Conservation (phyloP, 2,797 vertebrate species). For the Pseudopleuronectes americanus region DNA sequence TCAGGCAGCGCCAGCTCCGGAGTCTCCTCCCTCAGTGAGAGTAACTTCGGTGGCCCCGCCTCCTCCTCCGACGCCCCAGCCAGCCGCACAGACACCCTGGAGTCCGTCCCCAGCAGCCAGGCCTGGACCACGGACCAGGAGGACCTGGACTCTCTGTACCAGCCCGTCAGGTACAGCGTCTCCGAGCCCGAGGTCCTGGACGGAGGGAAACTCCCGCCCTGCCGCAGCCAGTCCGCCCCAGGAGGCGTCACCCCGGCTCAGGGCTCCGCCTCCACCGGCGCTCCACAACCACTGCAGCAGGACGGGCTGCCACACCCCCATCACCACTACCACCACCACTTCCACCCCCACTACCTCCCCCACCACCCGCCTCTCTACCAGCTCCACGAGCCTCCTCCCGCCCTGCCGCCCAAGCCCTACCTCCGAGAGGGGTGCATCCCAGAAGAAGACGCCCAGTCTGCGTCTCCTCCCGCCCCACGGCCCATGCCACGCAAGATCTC, state of each 20-base stretch:
- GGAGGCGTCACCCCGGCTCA: constrained; percentile 84
- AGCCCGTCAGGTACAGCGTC: constrained; percentile 90
- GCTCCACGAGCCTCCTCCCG: constrained; percentile 84
- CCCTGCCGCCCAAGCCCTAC: constrained; percentile 89
- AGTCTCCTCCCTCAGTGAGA: constrained; percentile 92
- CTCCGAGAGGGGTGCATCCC: constrained; percentile 87
- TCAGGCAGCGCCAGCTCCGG: constrained; percentile 94
- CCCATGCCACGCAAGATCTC: constrained; percentile 88
- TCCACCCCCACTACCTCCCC: constrained; percentile 74
- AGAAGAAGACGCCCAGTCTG: constrained; percentile 81
- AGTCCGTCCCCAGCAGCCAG: constrained; percentile 87
- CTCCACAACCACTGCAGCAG: constrained; percentile 28
- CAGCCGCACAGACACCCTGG: constrained; percentile 89
- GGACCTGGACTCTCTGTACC: constrained; percentile 84
- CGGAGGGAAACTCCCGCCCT: constrained; percentile 84
- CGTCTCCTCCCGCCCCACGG: constrained; percentile 53
- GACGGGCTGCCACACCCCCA: constrained; percentile 32
- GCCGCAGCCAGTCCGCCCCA: constrained; percentile 90
- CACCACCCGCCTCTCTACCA: constrained; percentile 84
- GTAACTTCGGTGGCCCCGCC: constrained; percentile 84
- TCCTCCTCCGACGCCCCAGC: constrained; percentile 74
- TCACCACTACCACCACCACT: constrained; percentile 54
- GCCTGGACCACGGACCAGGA: constrained; percentile 83
- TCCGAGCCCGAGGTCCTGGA: constrained; percentile 75
- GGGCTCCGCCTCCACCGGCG: constrained; percentile 44